Conservation (phyloP, 2,888 invertebrate genomes). For the Periphyllus acericola region DNA sequence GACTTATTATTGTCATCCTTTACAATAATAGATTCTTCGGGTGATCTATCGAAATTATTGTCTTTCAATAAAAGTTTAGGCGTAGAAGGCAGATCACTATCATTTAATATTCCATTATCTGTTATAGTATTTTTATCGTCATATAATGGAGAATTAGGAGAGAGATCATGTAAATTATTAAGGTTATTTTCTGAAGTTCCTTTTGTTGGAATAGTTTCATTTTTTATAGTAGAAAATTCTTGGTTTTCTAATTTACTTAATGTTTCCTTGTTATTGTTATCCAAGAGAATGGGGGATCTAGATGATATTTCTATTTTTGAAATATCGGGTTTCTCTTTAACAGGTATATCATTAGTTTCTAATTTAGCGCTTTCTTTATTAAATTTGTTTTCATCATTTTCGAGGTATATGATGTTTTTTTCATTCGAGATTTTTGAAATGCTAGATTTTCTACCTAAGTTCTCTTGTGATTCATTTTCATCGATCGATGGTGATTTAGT, state of each 20-base stretch:
- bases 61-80: neutral
- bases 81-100: neutral
- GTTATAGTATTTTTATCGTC: neutral
- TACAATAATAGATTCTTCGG: neutral
- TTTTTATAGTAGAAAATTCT: neutral
- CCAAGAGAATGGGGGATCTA: neutral
- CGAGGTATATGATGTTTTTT: neutral
- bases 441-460: neutral
- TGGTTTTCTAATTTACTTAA: neutral
- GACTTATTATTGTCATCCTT: neutral
- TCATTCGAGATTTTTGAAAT: neutral
- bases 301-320: neutral
- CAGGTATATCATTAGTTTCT: neutral
- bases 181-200: neutral
- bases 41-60: neutral
- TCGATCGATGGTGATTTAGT: neutral
- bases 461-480: neutral
- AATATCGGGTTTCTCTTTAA: neutral
- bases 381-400: neutral
- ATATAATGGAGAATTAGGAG: neutral
- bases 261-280: neutral
- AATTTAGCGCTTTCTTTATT: neutral
- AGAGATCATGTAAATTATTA: neutral
- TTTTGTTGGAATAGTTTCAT: neutral
- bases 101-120: neutral